Percentiles rank a stretch among this genome's conserved stretches.
phyloP scores from a whole-genome alignment of 2,113 vertebrate species.

The Megalops atlanticus region DNA sequence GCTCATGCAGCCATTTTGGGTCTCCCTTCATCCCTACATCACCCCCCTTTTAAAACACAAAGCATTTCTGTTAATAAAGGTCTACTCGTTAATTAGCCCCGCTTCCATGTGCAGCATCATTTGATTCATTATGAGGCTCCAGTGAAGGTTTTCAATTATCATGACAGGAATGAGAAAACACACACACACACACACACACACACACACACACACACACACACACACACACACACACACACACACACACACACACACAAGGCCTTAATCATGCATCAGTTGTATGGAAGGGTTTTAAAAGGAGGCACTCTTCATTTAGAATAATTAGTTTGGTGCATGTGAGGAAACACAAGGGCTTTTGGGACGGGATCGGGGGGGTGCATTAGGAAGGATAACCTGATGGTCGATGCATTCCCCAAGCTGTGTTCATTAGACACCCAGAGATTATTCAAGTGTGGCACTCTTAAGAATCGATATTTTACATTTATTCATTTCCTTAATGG shows the following conservation, averaged over 20 bases:
- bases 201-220: conserved; percentile 30
- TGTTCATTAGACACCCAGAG: background rate
- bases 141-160: conserved; percentile 18
- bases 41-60: too few species aligned
- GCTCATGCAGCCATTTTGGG: too few species aligned
- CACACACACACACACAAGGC: conserved; percentile 34
- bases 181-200: background rate
- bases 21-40: too few species aligned
- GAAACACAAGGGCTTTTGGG: too few species aligned
- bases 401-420: background rate
- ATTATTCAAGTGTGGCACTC: background rate
- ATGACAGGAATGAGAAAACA: too few species aligned
- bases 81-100: conserved; percentile 4
- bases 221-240: background rate
- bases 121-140: background rate
- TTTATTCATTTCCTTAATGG: background rate
- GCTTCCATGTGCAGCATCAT: background rate
- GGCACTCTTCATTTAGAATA: conserved; percentile 49
- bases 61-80: too few species aligned
- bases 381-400: too few species aligned
- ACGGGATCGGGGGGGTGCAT: conserved; percentile 6
- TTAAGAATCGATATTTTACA: background rate
- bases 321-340: conserved; percentile 39
- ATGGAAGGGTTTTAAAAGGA: conserved; percentile 54
- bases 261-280: conserved; percentile 57